These are phyloP conservation scores for Gasterosteus nipponicus DNA, from an alignment of 2,113 vertebrate genomes.

Conservation along the genomic window DNA sequence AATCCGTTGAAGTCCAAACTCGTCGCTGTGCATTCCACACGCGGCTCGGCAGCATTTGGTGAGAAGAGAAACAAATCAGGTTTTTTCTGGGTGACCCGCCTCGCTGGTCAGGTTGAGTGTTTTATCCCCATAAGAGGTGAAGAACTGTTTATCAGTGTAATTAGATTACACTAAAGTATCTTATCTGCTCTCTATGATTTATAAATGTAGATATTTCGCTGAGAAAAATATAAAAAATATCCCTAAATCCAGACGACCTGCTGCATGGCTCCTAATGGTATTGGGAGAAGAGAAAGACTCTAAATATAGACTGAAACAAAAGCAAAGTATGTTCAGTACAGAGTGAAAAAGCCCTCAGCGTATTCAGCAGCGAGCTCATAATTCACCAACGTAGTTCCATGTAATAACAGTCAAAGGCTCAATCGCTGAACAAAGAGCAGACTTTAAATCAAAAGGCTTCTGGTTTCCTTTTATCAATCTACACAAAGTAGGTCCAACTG, in stretches of 20 bases:
- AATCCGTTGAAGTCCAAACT: too few species aligned
- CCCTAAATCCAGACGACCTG: slow-evolving; percentile 26
- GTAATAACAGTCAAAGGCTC: slow-evolving; percentile 50
- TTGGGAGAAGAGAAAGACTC: slow-evolving; percentile 19
- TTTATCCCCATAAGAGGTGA: slow-evolving; percentile 60
- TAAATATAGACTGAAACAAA: slow-evolving; percentile 64
- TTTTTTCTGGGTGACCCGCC: slow-evolving; percentile 41
- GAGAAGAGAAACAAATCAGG: slow-evolving; percentile 34
- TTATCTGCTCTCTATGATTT: slow-evolving; percentile 32
- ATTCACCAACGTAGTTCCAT: slow-evolving; percentile 41
- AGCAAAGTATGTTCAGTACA: slow-evolving; percentile 55
- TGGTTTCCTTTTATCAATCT: slow-evolving; percentile 47
- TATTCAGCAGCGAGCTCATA: slow-evolving; percentile 33
- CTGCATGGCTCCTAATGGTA: slow-evolving; percentile 41
- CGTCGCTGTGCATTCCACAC: not conserved
- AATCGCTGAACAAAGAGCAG: slow-evolving; percentile 59
- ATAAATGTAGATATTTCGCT: slow-evolving; percentile 40
- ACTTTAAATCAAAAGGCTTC: slow-evolving; percentile 46
- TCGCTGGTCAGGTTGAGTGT: slow-evolving; percentile 58
- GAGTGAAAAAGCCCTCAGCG: slow-evolving; percentile 51
- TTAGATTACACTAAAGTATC: slow-evolving; percentile 12
- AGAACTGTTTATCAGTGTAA: slow-evolving; percentile 38
- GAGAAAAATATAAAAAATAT: slow-evolving; percentile 31
- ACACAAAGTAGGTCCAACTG: slow-evolving; percentile 52
- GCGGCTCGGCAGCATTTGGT: slow-evolving; percentile 37